A percentile compares a stretch with the other conserved stretches of the same genome.
phyloP scores from a whole-genome alignment of 2,888 invertebrate genomes.

The Acleris holmiana region DNA sequence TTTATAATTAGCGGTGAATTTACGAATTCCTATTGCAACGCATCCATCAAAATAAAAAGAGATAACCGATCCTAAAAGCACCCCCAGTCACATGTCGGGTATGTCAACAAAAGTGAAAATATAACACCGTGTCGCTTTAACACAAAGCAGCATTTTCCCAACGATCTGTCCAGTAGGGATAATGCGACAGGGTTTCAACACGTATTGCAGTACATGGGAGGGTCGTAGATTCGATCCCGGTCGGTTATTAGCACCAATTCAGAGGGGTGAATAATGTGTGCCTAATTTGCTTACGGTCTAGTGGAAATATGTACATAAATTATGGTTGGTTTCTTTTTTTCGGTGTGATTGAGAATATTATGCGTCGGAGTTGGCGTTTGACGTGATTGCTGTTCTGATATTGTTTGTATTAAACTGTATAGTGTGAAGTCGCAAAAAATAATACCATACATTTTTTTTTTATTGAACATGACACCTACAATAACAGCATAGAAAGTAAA shows the following conservation, averaged over 20 bases:
- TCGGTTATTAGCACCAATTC: conserved; percentile 80
- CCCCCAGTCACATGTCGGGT: conserved; percentile 52
- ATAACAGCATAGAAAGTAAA: no score
- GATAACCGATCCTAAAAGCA: conserved; percentile 52
- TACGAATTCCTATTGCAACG: conserved; percentile 12
- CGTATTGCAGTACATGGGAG: conserved; percentile 35
- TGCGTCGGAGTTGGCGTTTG: conserved; percentile 22
- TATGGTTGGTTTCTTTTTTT: conserved; percentile 41
- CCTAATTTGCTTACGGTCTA: conserved; percentile 77
- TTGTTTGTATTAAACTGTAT: no score
- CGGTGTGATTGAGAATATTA: conserved; percentile 33
- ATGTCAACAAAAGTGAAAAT: conserved; percentile 1
- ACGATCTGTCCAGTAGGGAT: neutral
- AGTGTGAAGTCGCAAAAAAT: no score
- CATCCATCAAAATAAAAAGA: conserved; percentile 29
- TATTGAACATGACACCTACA: no score
- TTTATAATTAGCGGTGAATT: neutral
- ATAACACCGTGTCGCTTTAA: conserved; percentile 7
- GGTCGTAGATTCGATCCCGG: conserved; percentile 53
- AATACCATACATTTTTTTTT: no score
- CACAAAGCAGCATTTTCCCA: neutral
- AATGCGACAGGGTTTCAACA: conserved; percentile 10
- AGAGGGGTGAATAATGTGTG: conserved; percentile 79
- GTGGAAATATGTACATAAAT: conserved; percentile 71
- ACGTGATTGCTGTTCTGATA: conserved; percentile 4